Evolutionary conservation across 2,113 vertebrate genomes (phyloP).

Genomic region (Misgurnus mizolepis): DNA sequence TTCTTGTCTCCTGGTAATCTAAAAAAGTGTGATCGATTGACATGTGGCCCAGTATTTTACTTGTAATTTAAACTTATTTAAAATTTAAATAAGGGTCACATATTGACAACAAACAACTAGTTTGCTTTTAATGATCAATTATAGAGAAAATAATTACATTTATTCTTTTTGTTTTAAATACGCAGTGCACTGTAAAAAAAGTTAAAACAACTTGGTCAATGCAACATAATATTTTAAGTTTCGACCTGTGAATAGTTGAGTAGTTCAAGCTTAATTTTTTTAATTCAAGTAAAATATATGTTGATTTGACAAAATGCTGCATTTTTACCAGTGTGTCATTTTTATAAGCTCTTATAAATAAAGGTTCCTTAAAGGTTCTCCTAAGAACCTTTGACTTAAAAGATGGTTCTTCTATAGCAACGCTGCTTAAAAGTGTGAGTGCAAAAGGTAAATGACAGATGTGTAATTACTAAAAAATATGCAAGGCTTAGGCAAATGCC

Average conservation of each 20-base stretch:
- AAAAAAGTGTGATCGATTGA: constrained; percentile 13
- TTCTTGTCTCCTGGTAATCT: not conserved
- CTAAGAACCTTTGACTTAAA: too few species aligned
- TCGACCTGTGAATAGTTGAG: too few species aligned
- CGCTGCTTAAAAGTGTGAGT: not conserved
- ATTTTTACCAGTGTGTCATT: too few species aligned
- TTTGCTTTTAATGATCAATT: not conserved
- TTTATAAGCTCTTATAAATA: too few species aligned
- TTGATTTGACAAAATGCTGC: too few species aligned
- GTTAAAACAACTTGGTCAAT: too few species aligned
- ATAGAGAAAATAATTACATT: too few species aligned
- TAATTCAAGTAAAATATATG: too few species aligned
- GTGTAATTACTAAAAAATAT: constrained; percentile 44
- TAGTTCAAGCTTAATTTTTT: too few species aligned
- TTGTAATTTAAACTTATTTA: not conserved
- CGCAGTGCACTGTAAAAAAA: too few species aligned
- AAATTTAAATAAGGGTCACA: constrained; percentile 1
- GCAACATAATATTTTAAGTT: too few species aligned
- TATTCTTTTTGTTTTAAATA: constrained; percentile 2
- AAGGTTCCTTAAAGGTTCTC: not conserved
- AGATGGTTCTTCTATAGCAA: too few species aligned
- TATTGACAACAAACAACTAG: not conserved
- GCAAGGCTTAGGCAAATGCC: constrained; percentile 53
- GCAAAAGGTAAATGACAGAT: constrained; percentile 5
- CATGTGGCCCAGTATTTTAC: not conserved